These are phyloP conservation scores for Pemphredon lugubris DNA, from an alignment of 2,888 invertebrate species.

Conservation along the genomic window DNA sequence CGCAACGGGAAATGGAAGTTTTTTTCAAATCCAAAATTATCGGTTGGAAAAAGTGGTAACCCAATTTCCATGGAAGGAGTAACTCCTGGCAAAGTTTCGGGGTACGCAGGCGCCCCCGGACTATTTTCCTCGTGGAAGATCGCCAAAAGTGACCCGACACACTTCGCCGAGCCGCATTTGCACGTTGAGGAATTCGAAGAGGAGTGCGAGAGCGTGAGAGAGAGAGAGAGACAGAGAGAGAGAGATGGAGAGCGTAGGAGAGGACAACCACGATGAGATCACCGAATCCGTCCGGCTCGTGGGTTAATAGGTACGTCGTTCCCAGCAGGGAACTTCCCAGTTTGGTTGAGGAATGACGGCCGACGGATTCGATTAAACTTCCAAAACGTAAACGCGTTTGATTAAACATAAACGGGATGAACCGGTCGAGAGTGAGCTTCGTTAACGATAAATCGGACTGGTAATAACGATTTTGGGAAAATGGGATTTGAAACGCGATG, in stretches of 20 bases:
- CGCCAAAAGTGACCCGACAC: conserved; percentile 60
- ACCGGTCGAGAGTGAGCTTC: too few species aligned
- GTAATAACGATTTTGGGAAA: too few species aligned
- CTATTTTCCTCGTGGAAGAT: conserved; percentile 60
- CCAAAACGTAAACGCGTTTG: not conserved
- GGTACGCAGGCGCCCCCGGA: conserved; percentile 41
- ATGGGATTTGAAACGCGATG: too few species aligned
- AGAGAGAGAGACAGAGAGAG: not conserved
- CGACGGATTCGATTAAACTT: not conserved
- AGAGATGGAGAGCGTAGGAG: not conserved
- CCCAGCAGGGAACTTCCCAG: not conserved
- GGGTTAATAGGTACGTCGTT: not conserved
- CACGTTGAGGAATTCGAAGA: conserved; percentile 42
- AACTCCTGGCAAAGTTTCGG: conserved; percentile 43
- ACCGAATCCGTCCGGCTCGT: conserved; percentile 18
- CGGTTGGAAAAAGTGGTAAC: too few species aligned
- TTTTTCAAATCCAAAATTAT: too few species aligned
- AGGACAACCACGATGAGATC: conserved; percentile 32
- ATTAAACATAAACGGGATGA: too few species aligned
- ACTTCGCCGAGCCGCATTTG: conserved; percentile 40
- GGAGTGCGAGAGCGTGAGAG: not conserved
- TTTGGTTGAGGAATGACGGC: not conserved
- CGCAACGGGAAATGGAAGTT: too few species aligned
- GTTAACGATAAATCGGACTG: too few species aligned
- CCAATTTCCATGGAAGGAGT: conserved; percentile 22